Evolutionary conservation across 1,140 invertebrate species (phyloP), one percentile per base, ranked within the genome.

Genomic region (Venturia canescens): DNA sequence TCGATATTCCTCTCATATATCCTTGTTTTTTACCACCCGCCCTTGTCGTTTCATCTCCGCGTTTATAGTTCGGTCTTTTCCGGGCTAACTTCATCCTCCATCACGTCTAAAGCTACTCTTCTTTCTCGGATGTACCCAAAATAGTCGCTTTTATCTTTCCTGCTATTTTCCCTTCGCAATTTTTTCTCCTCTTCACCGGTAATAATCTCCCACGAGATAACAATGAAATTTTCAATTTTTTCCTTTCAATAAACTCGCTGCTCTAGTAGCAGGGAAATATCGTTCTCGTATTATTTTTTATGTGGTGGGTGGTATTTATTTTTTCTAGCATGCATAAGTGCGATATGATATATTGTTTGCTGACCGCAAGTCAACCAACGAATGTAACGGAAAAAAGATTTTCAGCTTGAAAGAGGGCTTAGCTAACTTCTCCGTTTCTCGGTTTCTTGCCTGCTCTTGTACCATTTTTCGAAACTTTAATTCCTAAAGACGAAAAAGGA

Each of bases 401-500:
- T 29, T 66, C 29, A 2, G 6, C 23, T 66, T 26, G 27, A n/a
- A 0, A 27, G 29, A 66, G 29, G 27, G 3, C 27, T 18, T 63
- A 23, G 3, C 31, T 3, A 7, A 3, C 31, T 34, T 7, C 7
- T 7, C 31, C 7, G 31, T 34, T 34, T 27, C 27, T 29, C 63
- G 27, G 26, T 29, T 26, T 66, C 11, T 15, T 29, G 29, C 63
- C 29, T 7, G 31, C 63, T 66, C 11, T 29, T 26, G 7, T 26
- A 13, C 11, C 63, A 18, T 18, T 66, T 66, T 66, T 29, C 23
- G 63, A 26, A 66, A 66, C 63, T 66, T 66, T 66, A 66, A 66
- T 66, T 66, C 63, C 63, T 66, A 5, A 66, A 66, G 63, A 26
- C 63, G 4, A 66, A 66, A 66, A 66, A 66, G 63, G 29, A 66